Evolutionary conservation across 2,888 invertebrate species (phyloP).

Genomic region (Hydraecia micacea): DNA sequence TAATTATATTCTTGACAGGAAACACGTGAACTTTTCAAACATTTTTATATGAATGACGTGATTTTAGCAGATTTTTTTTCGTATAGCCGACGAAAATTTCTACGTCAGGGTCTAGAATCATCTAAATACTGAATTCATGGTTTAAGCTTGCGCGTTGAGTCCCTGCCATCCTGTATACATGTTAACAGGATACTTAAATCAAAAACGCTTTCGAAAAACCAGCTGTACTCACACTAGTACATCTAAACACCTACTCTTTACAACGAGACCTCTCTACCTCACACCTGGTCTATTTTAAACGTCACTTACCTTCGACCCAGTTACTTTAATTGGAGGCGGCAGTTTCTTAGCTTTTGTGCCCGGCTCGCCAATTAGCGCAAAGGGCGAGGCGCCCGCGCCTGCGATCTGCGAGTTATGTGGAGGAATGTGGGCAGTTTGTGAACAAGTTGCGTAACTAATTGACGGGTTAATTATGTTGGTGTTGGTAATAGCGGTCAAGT

Average conservation of each 20-base stretch:
- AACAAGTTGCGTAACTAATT: slow-evolving; percentile 6
- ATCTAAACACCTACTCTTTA: slow-evolving; percentile 11
- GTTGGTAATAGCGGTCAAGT: slow-evolving; percentile 1
- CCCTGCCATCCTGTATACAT: not conserved
- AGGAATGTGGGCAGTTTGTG: slow-evolving; percentile 28
- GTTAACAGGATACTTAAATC: not conserved
- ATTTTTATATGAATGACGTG: not conserved
- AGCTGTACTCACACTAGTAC: not conserved
- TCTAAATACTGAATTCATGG: too few species aligned
- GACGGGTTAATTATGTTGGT: slow-evolving; percentile 4
- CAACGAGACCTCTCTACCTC: slow-evolving; percentile 9
- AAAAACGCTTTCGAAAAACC: not conserved
- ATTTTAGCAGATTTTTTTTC: not conserved
- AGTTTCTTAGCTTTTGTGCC: slow-evolving; percentile 60
- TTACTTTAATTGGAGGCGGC: slow-evolving; percentile 59
- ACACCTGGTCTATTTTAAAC: slow-evolving; percentile 60
- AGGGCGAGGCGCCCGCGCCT: slow-evolving; percentile 14
- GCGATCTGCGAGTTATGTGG: slow-evolving; percentile 3
- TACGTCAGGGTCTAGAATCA: too few species aligned
- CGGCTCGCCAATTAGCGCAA: slow-evolving; percentile 58
- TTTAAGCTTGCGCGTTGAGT: too few species aligned
- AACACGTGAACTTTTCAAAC: slow-evolving; percentile 4
- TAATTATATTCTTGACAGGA: slow-evolving; percentile 23
- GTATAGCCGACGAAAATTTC: too few species aligned
- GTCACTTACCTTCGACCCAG: slow-evolving; percentile 60